Percentiles rank a stretch among this genome's conserved stretches.
Evolutionary conservation across 2,797 vertebrate species (phyloP).

Genomic region (Chiropotes sagulatus): DNA sequence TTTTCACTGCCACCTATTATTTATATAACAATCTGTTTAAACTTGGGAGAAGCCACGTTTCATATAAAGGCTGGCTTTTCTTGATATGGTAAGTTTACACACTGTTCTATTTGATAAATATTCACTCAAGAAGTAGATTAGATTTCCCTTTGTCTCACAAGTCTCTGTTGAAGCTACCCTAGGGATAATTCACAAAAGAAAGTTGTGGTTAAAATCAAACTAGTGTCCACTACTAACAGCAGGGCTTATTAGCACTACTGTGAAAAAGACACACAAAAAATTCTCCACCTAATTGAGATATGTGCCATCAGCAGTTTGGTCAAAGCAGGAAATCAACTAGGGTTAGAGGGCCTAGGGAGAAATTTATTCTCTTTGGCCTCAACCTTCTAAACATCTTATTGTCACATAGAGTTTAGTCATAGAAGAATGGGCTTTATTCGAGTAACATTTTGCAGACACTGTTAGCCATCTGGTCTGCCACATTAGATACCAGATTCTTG

Average conservation of each 20-base stretch:
- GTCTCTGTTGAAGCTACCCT: background rate
- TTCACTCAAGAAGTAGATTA: background rate
- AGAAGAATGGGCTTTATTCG: background rate
- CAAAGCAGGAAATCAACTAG: background rate
- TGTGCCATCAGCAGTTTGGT: background rate
- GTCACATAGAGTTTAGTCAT: background rate
- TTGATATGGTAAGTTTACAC: background rate
- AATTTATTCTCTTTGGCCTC: background rate
- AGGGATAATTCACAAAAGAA: background rate
- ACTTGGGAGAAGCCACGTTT: background rate
- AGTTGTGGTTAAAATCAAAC: background rate
- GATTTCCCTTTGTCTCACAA: slow-evolving; percentile 3
- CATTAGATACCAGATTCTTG: background rate
- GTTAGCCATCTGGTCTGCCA: background rate
- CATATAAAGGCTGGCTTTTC: background rate
- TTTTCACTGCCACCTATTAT: background rate
- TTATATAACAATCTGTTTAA: background rate
- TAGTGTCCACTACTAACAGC: background rate
- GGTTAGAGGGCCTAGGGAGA: background rate
- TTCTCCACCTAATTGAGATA: background rate
- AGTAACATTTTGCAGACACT: background rate
- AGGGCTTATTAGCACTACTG: background rate
- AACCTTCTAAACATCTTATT: background rate
- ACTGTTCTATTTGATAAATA: background rate
- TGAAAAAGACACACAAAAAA: background rate